Percentiles rank a stretch among this genome's conserved stretches.
Conservation (phyloP, 2,888 invertebrate genomes). For the Amblyjoppa proteus region DNA sequence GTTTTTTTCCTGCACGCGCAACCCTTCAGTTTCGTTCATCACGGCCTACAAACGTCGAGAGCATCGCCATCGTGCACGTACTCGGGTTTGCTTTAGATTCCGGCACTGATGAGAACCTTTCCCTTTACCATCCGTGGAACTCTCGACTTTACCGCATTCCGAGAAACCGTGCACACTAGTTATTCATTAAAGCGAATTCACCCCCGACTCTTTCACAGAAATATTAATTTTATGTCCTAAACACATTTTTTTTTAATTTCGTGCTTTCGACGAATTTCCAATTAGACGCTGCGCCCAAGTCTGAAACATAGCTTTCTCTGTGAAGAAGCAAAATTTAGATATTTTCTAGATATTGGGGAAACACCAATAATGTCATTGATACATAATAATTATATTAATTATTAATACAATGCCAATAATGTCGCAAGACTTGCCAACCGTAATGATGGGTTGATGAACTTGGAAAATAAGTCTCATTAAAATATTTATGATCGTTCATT, state of each 20-base stretch:
- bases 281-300: not conserved
- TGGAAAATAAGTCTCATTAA: too few species aligned
- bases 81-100: not conserved
- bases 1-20: not conserved
- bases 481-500: too few species aligned
- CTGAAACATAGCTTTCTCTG: not conserved
- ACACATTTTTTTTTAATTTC: not conserved
- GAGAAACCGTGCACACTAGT: not conserved
- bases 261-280: not conserved
- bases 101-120: slow-evolving; percentile 4
- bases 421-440: too few species aligned
- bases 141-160: not conserved
- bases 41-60: slow-evolving; percentile 11
- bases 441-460: too few species aligned
- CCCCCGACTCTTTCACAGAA: not conserved
- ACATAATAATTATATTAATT: too few species aligned
- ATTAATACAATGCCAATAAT: too few species aligned
- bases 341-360: too few species aligned
- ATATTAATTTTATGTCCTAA: not conserved
- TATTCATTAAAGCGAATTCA: slow-evolving; percentile 4
- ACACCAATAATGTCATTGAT: too few species aligned
- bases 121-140: not conserved
- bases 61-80: not conserved
- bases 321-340: too few species aligned
- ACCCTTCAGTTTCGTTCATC: slow-evolving; percentile 10